Conservation (phyloP, 2,113 vertebrate species). For the Atrichornis clamosus region DNA sequence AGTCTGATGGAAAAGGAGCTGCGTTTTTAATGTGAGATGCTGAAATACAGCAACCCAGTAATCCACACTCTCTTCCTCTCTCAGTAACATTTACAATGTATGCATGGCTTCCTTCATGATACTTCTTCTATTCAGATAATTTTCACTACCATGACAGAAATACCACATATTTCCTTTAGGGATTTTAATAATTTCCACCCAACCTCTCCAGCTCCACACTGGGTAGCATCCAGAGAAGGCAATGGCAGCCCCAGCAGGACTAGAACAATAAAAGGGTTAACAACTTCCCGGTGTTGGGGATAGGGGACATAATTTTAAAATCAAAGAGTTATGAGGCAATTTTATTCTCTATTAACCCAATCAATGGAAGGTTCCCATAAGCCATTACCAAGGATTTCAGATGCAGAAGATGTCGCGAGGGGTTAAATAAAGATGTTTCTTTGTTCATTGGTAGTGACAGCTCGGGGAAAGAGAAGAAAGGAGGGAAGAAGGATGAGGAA, state of each 20-base stretch:
- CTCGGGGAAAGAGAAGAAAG: constrained; percentile 26
- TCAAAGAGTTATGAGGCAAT: constrained; percentile 77
- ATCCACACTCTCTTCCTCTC: background rate
- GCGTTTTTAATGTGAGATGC: background rate
- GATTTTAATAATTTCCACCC: background rate
- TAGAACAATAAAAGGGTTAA: constrained; percentile 2
- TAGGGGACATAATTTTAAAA: constrained; percentile 71
- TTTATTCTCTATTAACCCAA: constrained; percentile 87
- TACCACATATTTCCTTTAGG: background rate
- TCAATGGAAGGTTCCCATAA: constrained; percentile 81
- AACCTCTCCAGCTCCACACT: background rate
- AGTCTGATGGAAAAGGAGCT: background rate
- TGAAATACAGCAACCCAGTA: background rate
- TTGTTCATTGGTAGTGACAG: constrained; percentile 67
- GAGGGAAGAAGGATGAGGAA: background rate
- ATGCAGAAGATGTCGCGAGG: constrained; percentile 54
- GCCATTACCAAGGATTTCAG: constrained; percentile 75
- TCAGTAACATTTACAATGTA: background rate
- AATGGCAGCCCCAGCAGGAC: background rate
- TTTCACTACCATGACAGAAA: background rate
- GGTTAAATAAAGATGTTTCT: constrained; percentile 74
- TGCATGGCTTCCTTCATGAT: background rate
- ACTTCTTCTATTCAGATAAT: background rate
- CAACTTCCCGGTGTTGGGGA: constrained; percentile 16
- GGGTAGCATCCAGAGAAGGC: background rate